Conservation (phyloP, 2,888 invertebrate genomes). For the Drosophila cognata region DNA sequence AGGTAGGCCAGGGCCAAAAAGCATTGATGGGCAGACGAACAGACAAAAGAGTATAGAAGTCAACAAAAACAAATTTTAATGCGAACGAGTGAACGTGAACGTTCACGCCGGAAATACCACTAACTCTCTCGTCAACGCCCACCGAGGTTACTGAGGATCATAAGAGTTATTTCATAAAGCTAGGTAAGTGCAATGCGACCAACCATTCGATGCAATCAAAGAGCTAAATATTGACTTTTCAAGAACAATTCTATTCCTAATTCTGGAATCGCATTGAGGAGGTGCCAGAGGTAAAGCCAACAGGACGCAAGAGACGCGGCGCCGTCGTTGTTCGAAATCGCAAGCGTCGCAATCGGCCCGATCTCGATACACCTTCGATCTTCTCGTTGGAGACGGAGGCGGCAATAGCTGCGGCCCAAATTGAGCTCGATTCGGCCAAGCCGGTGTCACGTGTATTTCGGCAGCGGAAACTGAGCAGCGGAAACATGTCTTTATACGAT, state of each 20-base stretch:
- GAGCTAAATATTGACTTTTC: neutral
- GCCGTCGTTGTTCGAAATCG: slow-evolving; percentile 30
- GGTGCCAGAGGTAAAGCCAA: slow-evolving; percentile 52
- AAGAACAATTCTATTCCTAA: slow-evolving; percentile 53
- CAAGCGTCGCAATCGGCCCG: slow-evolving; percentile 51
- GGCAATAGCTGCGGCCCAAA: slow-evolving; percentile 61
- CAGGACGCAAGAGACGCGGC: slow-evolving; percentile 58
- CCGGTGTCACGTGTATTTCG: slow-evolving; percentile 43
- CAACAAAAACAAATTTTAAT: slow-evolving; percentile 44
- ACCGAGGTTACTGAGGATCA: slow-evolving; percentile 47
- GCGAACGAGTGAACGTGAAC: slow-evolving; percentile 44
- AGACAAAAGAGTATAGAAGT: slow-evolving; percentile 12
- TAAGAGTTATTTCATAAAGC: slow-evolving; percentile 30
- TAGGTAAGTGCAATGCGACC: slow-evolving; percentile 37
- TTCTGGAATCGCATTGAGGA: slow-evolving; percentile 65
- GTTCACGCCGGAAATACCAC: slow-evolving; percentile 34
- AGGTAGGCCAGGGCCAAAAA: slow-evolving; percentile 51
- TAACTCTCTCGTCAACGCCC: slow-evolving; percentile 34
- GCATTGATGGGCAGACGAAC: slow-evolving; percentile 8
- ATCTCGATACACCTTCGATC: slow-evolving; percentile 35
- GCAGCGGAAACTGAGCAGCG: slow-evolving; percentile 55
- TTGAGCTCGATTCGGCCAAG: slow-evolving; percentile 59
- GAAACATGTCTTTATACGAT: slow-evolving; percentile 84
- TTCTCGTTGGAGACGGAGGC: slow-evolving; percentile 63
- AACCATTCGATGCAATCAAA: neutral